Conservation (phyloP, 2,113 vertebrate species). For the Hippocampus mohnikei region DNA sequence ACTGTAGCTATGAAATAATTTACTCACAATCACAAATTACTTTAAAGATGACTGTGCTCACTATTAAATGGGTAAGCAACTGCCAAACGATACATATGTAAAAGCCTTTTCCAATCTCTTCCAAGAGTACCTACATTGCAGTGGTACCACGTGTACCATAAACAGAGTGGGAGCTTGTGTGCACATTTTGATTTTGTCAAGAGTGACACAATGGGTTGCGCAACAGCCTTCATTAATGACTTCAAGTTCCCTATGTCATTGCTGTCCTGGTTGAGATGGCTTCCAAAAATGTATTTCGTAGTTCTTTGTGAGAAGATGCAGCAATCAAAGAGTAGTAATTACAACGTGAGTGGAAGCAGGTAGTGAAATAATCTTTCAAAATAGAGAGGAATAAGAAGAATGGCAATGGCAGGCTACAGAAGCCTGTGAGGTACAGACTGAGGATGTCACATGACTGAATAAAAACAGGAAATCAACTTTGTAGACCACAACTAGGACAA, state of each 20-base stretch:
- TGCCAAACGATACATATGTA: no score
- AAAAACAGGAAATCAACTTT: background rate
- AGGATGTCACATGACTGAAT: background rate
- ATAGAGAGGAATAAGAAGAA: background rate
- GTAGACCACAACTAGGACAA: no score
- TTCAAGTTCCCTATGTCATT: conserved; percentile 29
- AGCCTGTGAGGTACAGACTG: background rate
- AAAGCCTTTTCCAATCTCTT: no score
- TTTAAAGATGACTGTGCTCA: no score
- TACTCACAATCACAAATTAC: no score
- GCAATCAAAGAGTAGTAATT: background rate
- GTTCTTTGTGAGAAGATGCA: conserved; percentile 27
- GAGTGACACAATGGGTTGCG: conserved; percentile 21
- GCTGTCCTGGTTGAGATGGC: conserved; percentile 44
- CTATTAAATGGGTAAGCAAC: no score
- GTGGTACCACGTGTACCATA: no score
- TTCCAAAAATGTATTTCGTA: conserved; percentile 1
- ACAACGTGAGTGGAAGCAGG: background rate
- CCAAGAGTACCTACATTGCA: background rate
- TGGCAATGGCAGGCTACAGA: background rate
- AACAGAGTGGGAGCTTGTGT: conserved; percentile 1
- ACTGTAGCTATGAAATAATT: no score
- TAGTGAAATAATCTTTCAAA: background rate
- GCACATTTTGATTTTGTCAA: conserved; percentile 23
- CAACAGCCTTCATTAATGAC: conserved; percentile 19